Conservation (phyloP, 2,113 vertebrate species). For the Marcusenius ussheri region DNA sequence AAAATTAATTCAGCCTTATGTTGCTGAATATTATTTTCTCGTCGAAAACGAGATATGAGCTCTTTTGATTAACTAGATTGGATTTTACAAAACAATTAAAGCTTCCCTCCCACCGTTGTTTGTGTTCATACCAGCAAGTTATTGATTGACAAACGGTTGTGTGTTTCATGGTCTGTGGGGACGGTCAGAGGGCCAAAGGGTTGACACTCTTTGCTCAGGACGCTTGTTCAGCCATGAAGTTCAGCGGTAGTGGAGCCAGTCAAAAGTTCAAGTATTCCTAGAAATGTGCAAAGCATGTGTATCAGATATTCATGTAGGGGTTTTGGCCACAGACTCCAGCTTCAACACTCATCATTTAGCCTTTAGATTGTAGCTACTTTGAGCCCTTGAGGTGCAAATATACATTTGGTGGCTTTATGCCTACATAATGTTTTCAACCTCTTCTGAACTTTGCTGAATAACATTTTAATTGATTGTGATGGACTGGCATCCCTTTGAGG, state of each 20-base stretch:
- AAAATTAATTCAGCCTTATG: slow-evolving; percentile 24
- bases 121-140: slow-evolving; percentile 24
- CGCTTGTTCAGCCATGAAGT: slow-evolving; percentile 5
- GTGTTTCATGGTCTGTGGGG: slow-evolving; percentile 32
- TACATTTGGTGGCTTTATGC: not conserved
- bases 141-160: slow-evolving; percentile 43
- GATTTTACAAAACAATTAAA: slow-evolving; percentile 12
- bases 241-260: not conserved
- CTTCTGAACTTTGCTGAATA: not conserved
- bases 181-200: slow-evolving; percentile 27
- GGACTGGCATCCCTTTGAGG: not conserved
- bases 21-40: slow-evolving; percentile 18
- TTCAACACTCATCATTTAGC: not conserved
- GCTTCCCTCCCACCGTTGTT: slow-evolving; percentile 8
- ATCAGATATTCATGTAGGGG: not conserved
- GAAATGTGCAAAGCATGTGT: slow-evolving; percentile 11
- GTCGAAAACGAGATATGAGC: slow-evolving; percentile 10
- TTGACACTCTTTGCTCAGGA: slow-evolving; percentile 25
- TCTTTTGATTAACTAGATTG: slow-evolving; percentile 9
- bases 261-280: not conserved
- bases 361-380: not conserved
- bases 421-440: not conserved
- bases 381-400: not conserved
- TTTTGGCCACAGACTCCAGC: not conserved
- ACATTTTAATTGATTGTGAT: not conserved